phyloP scores from a whole-genome alignment of 1,140 invertebrate genomes.

The Caenorhabditis tropicalis region DNA sequence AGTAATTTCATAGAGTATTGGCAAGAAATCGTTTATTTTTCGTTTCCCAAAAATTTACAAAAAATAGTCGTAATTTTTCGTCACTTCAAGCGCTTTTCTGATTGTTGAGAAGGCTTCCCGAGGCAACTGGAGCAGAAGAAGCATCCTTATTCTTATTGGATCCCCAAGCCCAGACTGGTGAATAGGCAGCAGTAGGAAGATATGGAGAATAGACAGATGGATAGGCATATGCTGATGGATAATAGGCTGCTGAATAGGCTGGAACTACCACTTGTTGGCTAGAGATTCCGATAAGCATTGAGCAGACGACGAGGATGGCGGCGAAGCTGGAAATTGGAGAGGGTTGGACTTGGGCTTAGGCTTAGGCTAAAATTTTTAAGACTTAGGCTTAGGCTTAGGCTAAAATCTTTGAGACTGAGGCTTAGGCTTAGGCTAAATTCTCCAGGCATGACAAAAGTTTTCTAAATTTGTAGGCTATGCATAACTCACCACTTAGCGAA shows the following conservation, averaged over 20 bases:
- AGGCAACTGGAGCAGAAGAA: not conserved
- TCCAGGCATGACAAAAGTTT: no score
- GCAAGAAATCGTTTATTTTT: not conserved
- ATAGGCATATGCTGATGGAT: constrained; percentile 34
- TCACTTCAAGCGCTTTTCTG: not conserved
- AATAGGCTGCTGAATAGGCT: constrained; percentile 21
- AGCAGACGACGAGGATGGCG: not conserved
- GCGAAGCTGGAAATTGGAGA: constrained; percentile 3
- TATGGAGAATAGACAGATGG: constrained; percentile 19
- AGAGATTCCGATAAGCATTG: constrained; percentile 10
- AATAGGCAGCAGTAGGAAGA: not conserved
- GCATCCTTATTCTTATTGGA: constrained; percentile 25
- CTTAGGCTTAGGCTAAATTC: no score
- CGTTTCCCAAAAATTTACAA: not conserved
- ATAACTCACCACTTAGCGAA: constrained; percentile 34
- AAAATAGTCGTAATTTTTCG: not conserved
- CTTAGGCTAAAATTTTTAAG: no score
- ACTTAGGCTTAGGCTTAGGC: no score
- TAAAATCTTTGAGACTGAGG: no score
- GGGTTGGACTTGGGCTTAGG: no score
- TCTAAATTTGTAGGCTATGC: not conserved
- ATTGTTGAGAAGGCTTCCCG: not conserved
- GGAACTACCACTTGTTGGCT: not conserved
- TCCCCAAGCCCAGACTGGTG: constrained; percentile 15
- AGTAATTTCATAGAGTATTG: not conserved